Conservation (phyloP, 2,113 vertebrate genomes). For the Orientallactaga bullata region DNA sequence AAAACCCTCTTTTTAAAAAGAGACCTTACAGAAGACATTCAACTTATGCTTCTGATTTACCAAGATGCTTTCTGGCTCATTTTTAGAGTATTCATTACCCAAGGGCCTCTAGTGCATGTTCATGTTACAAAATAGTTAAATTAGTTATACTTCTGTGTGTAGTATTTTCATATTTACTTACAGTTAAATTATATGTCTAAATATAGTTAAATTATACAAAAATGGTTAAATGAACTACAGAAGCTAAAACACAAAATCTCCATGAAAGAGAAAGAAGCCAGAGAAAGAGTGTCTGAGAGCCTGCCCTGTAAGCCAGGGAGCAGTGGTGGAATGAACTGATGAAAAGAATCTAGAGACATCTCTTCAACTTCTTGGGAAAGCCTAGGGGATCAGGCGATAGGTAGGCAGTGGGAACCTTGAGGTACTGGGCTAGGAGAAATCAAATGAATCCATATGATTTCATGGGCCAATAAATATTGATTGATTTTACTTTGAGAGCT, state of each 20-base stretch:
- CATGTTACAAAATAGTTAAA: conserved; percentile 50
- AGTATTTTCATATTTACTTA: conserved; percentile 53
- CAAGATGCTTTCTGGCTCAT: conserved; percentile 44
- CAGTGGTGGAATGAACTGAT: not conserved
- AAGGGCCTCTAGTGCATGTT: not conserved
- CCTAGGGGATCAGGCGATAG: not conserved
- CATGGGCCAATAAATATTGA: not conserved
- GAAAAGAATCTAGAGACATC: not conserved
- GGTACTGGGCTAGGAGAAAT: not conserved
- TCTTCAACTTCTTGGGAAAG: not conserved
- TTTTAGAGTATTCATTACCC: conserved; percentile 44
- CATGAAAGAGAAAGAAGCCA: conserved; percentile 45
- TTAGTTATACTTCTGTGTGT: conserved; percentile 51
- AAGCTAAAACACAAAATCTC: conserved; percentile 50
- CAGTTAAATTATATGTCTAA: conserved; percentile 47
- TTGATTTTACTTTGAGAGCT: conserved; percentile 13
- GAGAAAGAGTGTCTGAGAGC: conserved; percentile 8
- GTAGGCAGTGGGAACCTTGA: not conserved
- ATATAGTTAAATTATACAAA: conserved; percentile 34
- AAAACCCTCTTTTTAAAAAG: conserved; percentile 4
- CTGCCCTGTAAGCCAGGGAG: not conserved
- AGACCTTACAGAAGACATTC: conserved; percentile 31
- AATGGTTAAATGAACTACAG: conserved; percentile 54
- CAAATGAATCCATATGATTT: not conserved
- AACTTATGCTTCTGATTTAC: conserved; percentile 44